Percentiles rank a stretch among this genome's conserved stretches.
Conservation (phyloP, 2,888 invertebrate genomes). For the Megastigmus dorsalis region DNA sequence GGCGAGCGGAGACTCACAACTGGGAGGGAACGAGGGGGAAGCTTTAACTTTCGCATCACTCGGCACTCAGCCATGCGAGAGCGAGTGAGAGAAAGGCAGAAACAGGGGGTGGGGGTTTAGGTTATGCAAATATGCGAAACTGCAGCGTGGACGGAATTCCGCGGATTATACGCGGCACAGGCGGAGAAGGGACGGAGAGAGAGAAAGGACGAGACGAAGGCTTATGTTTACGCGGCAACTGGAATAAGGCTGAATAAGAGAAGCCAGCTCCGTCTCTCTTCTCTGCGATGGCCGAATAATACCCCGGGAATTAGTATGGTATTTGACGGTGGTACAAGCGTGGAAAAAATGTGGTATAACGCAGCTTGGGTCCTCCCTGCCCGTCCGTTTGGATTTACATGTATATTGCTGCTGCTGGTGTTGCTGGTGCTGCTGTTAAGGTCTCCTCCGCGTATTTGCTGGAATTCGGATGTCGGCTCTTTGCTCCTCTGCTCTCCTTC, state of each 20-base stretch:
- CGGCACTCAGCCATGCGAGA: slow-evolving; percentile 31
- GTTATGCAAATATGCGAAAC: slow-evolving; percentile 59
- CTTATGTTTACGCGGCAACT: slow-evolving; percentile 57
- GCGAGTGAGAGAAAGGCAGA: not conserved
- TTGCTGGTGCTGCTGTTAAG: too few relatives aligned
- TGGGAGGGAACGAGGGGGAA: not conserved
- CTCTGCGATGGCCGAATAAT: slow-evolving; percentile 9
- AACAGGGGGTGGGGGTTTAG: slow-evolving; percentile 26
- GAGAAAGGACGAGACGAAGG: slow-evolving; percentile 48
- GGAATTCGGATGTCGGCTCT: too few relatives aligned
- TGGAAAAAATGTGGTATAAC: too few relatives aligned
- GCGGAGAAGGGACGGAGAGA: slow-evolving; percentile 20
- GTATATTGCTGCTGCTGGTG: too few relatives aligned
- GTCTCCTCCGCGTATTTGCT: too few relatives aligned
- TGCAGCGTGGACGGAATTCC: slow-evolving; percentile 57
- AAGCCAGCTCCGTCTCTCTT: too few relatives aligned
- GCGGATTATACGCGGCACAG: slow-evolving; percentile 56
- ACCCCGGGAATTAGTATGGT: not conserved
- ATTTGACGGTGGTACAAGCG: not conserved
- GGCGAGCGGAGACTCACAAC: not conserved
- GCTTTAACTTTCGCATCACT: slow-evolving; percentile 53
- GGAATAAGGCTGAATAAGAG: slow-evolving; percentile 47
- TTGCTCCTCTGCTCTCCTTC: too few relatives aligned
- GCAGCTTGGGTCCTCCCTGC: too few relatives aligned
- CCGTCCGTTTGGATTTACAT: too few relatives aligned